Conservation (phyloP, 1,140 invertebrate species). For the Epicauta chinensis region DNA sequence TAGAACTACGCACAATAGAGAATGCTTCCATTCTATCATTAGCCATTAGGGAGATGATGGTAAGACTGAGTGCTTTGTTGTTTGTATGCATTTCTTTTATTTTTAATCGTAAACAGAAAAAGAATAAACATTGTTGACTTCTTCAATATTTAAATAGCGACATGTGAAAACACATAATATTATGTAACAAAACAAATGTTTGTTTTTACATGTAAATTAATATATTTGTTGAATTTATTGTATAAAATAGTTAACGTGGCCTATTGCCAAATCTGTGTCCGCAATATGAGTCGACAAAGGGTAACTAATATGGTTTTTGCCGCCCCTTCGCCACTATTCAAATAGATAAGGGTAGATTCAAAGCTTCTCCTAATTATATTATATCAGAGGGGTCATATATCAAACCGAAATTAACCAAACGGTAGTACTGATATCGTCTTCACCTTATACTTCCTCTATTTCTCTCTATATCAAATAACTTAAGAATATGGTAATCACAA, state of each 20-base stretch:
- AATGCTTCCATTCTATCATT: no score
- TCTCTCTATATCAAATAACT: no score
- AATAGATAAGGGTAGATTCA: slow-evolving; percentile 42
- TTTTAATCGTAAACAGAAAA: no score
- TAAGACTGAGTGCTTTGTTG: no score
- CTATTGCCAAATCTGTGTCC: slow-evolving; percentile 23
- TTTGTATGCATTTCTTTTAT: no score
- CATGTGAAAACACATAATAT: no score
- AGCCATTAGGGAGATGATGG: no score
- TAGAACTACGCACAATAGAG: no score
- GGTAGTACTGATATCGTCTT: slow-evolving; percentile 13
- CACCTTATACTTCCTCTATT: slow-evolving; percentile 2
- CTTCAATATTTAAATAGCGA: no score
- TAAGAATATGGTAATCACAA: no score
- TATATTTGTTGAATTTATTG: slow-evolving; percentile 1
- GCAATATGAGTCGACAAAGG: slow-evolving; percentile 37
- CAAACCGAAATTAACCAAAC: slow-evolving; percentile 36
- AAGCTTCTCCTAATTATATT: slow-evolving; percentile 42
- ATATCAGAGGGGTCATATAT: slow-evolving; percentile 43
- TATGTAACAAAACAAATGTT: not conserved
- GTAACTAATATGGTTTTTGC: slow-evolving; percentile 43
- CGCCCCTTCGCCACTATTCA: slow-evolving; percentile 40
- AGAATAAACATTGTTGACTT: no score
- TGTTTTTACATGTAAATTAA: not conserved
- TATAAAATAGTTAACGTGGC: not conserved